Evolutionary conservation across 2,888 invertebrate genomes (phyloP), one percentile per base, ranked within the genome.

Genomic region (Caenorhabditis zanzibari): DNA sequence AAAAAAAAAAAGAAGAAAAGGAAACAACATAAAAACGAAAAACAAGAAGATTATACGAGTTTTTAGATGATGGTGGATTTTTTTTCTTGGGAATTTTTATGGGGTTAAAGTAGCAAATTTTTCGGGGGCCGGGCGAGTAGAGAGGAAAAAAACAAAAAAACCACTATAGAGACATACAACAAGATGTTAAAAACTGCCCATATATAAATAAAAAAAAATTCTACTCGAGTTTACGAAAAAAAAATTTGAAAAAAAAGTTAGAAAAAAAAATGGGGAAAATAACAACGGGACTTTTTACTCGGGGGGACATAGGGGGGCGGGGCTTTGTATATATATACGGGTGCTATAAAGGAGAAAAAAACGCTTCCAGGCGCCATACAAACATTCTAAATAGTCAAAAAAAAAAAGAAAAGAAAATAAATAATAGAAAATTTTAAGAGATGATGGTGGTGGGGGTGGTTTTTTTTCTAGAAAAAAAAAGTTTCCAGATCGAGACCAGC

Each of bases 311-410:
- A n/a, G 16, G 66, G 64, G 73, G 73, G 24, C 47, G 19, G 16
- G 14, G 16, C 14, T 19, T 22, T 49, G n/a, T 52, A 52, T 38
- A 41, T 56, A 58, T 47, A 52, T 75, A 35, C 59, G 76, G 77
- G 63, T 71, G 77, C 77, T 71, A 63, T 77, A 77, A 47, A 64
- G 22, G 52, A 26, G 1, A 38, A 10, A 54, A 54, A 26, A 24
- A 66, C 80, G 80, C 80, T 64, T 72, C 80, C 80, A 73, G 80
- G 80, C 80, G 80, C 80, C 71, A 77, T 64, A 75, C 26, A 75
- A 75, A 66, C 44, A 56, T 64, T 58, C 41, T 52, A 56, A 28
- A 47, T n/a, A n/a, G n/a, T 14, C 24, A 63, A 73, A 61, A 47
- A 28, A 35, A 49, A 24, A 41, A 54, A 44, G n/a, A 32, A 16